Percentiles rank a stretch among this genome's conserved stretches.
phyloP scores from a whole-genome alignment of 2,888 invertebrate genomes.

The Patella pellucida region DNA sequence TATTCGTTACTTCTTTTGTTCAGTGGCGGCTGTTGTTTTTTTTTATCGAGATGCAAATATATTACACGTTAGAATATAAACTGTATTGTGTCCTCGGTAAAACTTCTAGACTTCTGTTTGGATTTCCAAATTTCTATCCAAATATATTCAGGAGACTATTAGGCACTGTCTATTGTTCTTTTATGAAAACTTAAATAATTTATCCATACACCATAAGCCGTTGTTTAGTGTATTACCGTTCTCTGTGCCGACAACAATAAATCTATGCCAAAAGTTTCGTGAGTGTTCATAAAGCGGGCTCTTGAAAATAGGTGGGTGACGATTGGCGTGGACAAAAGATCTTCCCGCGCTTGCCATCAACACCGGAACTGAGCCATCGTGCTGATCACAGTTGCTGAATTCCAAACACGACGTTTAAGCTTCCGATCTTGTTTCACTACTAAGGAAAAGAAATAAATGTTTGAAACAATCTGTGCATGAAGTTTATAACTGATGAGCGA shows the following conservation, averaged over 20 bases:
- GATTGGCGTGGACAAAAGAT: neutral
- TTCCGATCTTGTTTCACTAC: constrained; percentile 1
- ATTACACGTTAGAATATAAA: too few species aligned
- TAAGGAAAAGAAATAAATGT: neutral
- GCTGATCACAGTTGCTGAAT: neutral
- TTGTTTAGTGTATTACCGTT: too few species aligned
- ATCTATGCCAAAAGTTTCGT: constrained; percentile 8
- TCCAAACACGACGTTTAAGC: neutral
- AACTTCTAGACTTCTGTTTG: too few species aligned
- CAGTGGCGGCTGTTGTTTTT: too few species aligned
- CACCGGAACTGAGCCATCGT: constrained; percentile 1
- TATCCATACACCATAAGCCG: too few species aligned
- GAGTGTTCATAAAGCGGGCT: neutral
- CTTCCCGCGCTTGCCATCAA: constrained; percentile 4
- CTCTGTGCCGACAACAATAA: neutral
- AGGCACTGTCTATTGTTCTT: too few species aligned
- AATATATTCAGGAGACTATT: too few species aligned
- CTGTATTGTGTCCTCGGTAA: too few species aligned
- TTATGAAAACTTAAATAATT: too few species aligned
- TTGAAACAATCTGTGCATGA: neutral
- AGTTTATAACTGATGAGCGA: neutral
- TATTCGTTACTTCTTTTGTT: too few species aligned
- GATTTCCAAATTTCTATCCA: too few species aligned
- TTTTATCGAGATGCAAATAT: too few species aligned
- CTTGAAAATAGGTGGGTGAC: neutral